A percentile compares a stretch with the other conserved stretches of the same genome.
Conservation (phyloP, 2,797 vertebrate genomes). For the Sebastes cheni region DNA sequence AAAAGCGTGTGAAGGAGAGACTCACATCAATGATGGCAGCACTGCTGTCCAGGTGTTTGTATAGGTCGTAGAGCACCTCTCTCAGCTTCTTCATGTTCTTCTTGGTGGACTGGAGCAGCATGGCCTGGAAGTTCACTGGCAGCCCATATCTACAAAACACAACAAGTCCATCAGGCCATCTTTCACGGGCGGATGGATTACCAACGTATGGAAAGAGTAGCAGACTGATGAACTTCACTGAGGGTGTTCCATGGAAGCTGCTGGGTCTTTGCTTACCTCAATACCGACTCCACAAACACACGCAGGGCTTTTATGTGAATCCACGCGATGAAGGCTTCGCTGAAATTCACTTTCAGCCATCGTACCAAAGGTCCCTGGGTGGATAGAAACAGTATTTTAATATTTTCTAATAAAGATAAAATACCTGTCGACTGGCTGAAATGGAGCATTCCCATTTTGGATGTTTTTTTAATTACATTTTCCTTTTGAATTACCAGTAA, state of each 20-base stretch:
- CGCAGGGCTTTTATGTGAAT: constrained; percentile 97
- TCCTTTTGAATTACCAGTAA: not conserved
- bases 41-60: constrained; percentile 97
- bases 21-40: constrained; percentile 95
- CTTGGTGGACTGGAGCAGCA: constrained; percentile 97
- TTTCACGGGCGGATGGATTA: not conserved
- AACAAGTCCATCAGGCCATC: constrained; percentile 8
- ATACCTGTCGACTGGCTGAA: not conserved
- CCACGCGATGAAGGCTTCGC: constrained; percentile 99
- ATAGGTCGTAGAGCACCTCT: constrained; percentile 93
- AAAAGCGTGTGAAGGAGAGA: constrained; percentile 23
- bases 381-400: constrained; percentile 2
- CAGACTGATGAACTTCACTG: not conserved
- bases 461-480: not conserved
- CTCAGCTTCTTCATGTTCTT: constrained; percentile 98
- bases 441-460: not conserved
- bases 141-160: constrained; percentile 89
- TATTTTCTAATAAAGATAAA: not conserved
- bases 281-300: constrained; percentile 97
- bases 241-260: not conserved
- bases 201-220: no score
- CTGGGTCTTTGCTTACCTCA: constrained; percentile 86
- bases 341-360: constrained; percentile 99
- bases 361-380: constrained; percentile 95
- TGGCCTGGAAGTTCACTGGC: constrained; percentile 99